phyloP scores from a whole-genome alignment of 2,888 invertebrate genomes.

The Agrypnus murinus region DNA sequence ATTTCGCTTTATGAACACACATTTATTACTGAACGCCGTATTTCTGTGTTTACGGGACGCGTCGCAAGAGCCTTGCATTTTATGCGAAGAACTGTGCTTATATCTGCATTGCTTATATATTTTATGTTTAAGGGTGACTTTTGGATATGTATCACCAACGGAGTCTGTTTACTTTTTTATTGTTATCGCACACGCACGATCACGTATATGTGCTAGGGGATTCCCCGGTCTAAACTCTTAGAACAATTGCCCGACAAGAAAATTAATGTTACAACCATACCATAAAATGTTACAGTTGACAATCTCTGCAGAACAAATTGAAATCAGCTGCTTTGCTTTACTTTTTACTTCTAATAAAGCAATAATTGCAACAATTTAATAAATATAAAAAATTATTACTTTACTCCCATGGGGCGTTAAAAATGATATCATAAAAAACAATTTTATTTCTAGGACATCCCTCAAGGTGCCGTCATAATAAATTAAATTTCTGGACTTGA shows the following conservation, averaged over 20 bases:
- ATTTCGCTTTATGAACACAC: conserved; percentile 55
- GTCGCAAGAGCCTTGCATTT: conserved; percentile 47
- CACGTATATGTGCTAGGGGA: conserved; percentile 12
- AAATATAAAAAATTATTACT: not conserved
- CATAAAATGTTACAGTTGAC: not conserved
- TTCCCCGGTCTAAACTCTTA: conserved; percentile 12
- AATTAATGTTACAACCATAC: conserved; percentile 5
- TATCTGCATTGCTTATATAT: conserved; percentile 49
- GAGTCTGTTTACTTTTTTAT: conserved; percentile 41
- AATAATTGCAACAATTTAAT: conserved; percentile 1
- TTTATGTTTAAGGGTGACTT: conserved; percentile 41
- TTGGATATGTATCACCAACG: conserved; percentile 37
- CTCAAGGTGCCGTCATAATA: conserved; percentile 16
- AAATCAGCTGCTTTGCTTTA: not conserved
- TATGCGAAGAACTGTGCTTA: conserved; percentile 39
- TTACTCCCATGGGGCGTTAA: not conserved
- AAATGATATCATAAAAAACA: conserved; percentile 1
- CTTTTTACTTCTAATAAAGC: not conserved
- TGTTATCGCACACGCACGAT: conserved; percentile 37
- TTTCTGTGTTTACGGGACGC: conserved; percentile 51
- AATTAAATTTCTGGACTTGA: conserved; percentile 16
- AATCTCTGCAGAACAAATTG: not conserved
- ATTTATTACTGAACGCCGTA: conserved; percentile 53
- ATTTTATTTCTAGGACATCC: not conserved
- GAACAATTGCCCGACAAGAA: conserved; percentile 9